Percentiles rank a stretch among this genome's conserved stretches.
Evolutionary conservation across 1,140 invertebrate genomes (phyloP).

Genomic region (Saccostrea glomerata): DNA sequence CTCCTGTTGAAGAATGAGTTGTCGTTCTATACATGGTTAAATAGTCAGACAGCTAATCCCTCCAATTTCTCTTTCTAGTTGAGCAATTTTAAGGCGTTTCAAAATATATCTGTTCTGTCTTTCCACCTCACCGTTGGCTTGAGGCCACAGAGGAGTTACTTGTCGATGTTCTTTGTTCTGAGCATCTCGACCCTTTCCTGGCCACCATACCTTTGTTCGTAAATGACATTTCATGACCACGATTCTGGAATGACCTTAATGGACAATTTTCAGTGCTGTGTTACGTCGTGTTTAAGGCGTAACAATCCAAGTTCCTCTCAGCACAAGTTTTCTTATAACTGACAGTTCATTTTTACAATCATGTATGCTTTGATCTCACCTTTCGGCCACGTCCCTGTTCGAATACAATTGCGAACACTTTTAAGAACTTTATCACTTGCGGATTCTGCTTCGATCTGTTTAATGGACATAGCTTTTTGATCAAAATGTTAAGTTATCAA

Average conservation of each 20-base stretch:
- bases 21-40: too few species aligned
- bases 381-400: background rate
- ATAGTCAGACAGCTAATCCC: too few species aligned
- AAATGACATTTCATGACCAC: too few species aligned
- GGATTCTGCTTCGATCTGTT: slow-evolving; percentile 48
- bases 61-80: too few species aligned
- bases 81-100: too few species aligned
- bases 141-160: slow-evolving; percentile 57
- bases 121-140: slow-evolving; percentile 66
- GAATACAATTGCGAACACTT: slow-evolving; percentile 23
- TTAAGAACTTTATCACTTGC: slow-evolving; percentile 45
- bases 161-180: slow-evolving; percentile 53
- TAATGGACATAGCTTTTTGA: slow-evolving; percentile 40
- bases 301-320: slow-evolving; percentile 47
- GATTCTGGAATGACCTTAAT: too few species aligned
- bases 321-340: slow-evolving; percentile 55
- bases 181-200: too few species aligned
- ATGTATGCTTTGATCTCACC: slow-evolving; percentile 43
- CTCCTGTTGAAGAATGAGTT: too few species aligned
- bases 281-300: too few species aligned
- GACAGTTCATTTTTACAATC: slow-evolving; percentile 51
- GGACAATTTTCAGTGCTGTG: too few species aligned
- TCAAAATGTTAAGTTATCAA: background rate
- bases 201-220: too few species aligned
- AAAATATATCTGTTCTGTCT: slow-evolving; percentile 61